Percentiles rank a stretch among this genome's conserved stretches.
Evolutionary conservation across 1,140 invertebrate species (phyloP).

Genomic region (Cherax destructor): DNA sequence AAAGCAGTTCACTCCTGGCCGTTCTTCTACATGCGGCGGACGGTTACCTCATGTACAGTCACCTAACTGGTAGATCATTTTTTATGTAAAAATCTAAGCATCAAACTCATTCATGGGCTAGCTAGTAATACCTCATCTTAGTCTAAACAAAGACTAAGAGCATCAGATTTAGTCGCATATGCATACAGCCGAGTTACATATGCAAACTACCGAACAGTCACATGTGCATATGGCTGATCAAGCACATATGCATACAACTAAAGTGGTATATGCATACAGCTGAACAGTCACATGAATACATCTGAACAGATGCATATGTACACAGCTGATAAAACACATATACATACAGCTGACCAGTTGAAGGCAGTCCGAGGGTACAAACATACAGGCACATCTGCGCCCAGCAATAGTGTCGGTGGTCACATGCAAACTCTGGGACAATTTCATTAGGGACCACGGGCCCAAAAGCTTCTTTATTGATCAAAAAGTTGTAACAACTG

Average conservation of each 20-base stretch:
- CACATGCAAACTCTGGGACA: background rate
- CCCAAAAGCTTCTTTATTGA: background rate
- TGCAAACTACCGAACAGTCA: too few species aligned
- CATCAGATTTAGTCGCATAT: conserved; percentile 2
- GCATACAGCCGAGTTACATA: background rate
- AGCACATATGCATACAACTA: too few species aligned
- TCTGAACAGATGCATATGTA: too few species aligned
- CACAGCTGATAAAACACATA: too few species aligned
- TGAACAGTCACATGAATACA: too few species aligned
- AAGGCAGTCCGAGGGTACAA: background rate
- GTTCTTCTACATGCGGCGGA: background rate
- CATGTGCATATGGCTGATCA: too few species aligned
- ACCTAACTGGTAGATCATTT: background rate
- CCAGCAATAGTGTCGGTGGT: background rate
- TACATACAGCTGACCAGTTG: background rate
- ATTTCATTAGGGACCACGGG: background rate
- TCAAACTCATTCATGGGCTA: background rate
- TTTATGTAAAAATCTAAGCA: background rate
- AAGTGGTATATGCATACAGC: too few species aligned
- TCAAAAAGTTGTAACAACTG: background rate
- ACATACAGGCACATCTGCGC: background rate
- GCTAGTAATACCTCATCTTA: background rate
- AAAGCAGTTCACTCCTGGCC: background rate
- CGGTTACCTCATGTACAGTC: background rate
- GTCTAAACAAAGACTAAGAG: background rate